phyloP scores from a whole-genome alignment of 2,888 invertebrate species.

The Eupithecia centaureata region DNA sequence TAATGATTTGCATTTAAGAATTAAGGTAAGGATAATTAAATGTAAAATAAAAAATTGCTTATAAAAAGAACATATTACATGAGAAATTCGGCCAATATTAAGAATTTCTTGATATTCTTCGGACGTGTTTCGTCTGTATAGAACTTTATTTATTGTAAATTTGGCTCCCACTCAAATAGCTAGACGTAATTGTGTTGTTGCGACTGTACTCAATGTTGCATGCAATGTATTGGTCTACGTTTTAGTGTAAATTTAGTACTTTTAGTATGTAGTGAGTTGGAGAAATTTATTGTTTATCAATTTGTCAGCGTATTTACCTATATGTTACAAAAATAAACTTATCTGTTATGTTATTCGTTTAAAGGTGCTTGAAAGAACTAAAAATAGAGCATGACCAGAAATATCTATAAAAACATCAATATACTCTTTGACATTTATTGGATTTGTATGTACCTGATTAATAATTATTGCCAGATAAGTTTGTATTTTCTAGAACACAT shows the following conservation, averaged over 20 bases:
- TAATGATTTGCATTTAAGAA: neutral
- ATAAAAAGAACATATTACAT: neutral
- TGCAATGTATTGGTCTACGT: constrained; percentile 57
- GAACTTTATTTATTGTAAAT: constrained; percentile 45
- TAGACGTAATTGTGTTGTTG: constrained; percentile 43
- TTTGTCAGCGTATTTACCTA: neutral
- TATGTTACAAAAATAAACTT: neutral
- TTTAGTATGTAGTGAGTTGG: too few relatives aligned
- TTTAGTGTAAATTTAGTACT: constrained; percentile 23
- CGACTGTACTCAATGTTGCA: constrained; percentile 61
- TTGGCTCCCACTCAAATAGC: constrained; percentile 48
- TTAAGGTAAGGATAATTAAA: neutral
- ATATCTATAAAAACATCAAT: neutral
- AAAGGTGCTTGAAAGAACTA: neutral
- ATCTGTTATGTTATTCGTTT: neutral
- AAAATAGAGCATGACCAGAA: neutral
- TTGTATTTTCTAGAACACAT: neutral
- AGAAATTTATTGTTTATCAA: constrained; percentile 26
- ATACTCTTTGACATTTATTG: neutral
- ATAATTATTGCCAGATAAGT: neutral
- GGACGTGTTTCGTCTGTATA: constrained; percentile 17
- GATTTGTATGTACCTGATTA: neutral
- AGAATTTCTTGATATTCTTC: neutral
- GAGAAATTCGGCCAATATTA: neutral
- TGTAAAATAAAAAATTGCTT: too few relatives aligned